Percentiles rank a stretch among this genome's conserved stretches.
Evolutionary conservation across 2,797 vertebrate species (phyloP).

Genomic region (Halcyon chelicuti): DNA sequence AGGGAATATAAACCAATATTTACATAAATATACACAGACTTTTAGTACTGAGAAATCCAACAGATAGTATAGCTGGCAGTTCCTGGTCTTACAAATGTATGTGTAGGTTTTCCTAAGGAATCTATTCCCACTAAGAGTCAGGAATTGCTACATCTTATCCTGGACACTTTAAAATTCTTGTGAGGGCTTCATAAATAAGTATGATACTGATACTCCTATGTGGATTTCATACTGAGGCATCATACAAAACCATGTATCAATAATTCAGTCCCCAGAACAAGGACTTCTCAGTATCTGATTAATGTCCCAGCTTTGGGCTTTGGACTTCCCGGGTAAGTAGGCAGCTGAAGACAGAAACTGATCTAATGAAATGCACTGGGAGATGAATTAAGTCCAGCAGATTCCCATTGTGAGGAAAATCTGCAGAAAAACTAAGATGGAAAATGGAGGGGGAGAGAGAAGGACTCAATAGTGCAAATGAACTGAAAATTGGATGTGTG

Average conservation of each 20-base stretch:
- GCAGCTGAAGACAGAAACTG: background rate
- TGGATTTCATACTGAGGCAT: background rate
- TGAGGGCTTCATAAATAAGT: background rate
- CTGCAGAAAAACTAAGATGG: background rate
- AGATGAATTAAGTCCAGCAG: background rate
- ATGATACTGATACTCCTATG: rapidly evolving
- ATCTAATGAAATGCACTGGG: background rate
- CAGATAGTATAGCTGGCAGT: background rate
- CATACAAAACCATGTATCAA: background rate
- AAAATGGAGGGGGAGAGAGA: background rate
- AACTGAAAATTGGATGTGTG: slow-evolving; percentile 7
- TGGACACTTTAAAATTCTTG: background rate
- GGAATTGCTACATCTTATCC: background rate
- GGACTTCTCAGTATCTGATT: background rate
- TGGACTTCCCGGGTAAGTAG: background rate
- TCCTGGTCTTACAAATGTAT: background rate
- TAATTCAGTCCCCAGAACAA: background rate
- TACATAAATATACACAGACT: background rate
- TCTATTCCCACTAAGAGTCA: background rate
- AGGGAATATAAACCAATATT: background rate
- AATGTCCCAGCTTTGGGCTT: background rate
- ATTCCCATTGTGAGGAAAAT: background rate
- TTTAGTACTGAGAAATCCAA: background rate
- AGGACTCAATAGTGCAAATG: background rate
- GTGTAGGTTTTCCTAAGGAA: background rate